phyloP scores from a whole-genome alignment of 2,113 vertebrate genomes.

The Neolamprologus sp. region DNA sequence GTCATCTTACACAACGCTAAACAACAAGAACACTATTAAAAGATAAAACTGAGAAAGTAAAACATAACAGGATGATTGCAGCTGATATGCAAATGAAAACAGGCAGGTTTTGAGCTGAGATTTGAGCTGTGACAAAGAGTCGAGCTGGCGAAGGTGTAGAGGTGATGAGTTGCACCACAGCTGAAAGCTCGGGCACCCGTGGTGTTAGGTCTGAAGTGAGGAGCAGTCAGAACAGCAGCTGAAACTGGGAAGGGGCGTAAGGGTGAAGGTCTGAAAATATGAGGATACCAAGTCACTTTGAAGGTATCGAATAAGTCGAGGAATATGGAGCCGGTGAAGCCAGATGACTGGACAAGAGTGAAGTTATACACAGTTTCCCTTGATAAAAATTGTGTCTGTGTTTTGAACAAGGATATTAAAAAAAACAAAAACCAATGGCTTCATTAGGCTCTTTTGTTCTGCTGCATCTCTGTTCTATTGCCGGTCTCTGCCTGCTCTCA shows the following conservation, averaged over 20 bases:
- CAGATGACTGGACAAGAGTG: not conserved
- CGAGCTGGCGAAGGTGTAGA: fast-evolving
- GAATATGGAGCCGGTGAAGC: not conserved
- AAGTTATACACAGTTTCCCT: not conserved
- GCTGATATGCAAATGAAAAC: not conserved
- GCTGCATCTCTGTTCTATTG: conserved; percentile 83
- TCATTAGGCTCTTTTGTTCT: conserved; percentile 74
- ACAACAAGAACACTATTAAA: fast-evolving
- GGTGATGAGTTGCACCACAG: not conserved
- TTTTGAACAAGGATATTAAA: conserved; percentile 11
- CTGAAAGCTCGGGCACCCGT: not conserved
- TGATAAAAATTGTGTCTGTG: not conserved
- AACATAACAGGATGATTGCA: fast-evolving
- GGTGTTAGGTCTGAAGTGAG: not conserved
- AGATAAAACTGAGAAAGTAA: not conserved
- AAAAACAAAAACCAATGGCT: conserved; percentile 16
- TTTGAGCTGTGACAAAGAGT: not conserved
- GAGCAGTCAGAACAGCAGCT: not conserved
- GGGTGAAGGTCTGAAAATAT: not conserved
- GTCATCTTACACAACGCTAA: not conserved
- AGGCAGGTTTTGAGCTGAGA: fast-evolving
- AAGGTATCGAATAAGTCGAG: not conserved
- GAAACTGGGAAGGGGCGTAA: fast-evolving
- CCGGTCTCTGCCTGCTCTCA: conserved; percentile 77
- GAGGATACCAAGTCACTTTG: not conserved